Conservation (phyloP, 2,888 invertebrate species). For the Argyresthia albistria region DNA sequence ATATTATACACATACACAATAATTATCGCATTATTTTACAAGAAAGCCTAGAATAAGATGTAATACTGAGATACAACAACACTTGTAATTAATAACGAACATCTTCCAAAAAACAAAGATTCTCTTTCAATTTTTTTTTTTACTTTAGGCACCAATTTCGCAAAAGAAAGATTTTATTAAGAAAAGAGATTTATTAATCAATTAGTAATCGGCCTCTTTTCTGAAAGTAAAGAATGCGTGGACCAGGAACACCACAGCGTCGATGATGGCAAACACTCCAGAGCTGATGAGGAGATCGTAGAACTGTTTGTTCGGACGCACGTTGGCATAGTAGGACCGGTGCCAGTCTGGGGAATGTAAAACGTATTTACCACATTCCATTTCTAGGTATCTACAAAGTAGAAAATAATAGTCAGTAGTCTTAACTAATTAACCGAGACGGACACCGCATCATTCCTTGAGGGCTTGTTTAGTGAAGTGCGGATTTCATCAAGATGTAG, state of each 20-base stretch:
- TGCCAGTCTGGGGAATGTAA: slow-evolving; percentile 53
- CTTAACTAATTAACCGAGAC: too few species aligned
- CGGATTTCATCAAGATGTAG: too few species aligned
- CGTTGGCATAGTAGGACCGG: slow-evolving; percentile 58
- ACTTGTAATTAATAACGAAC: neutral
- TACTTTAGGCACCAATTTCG: neutral
- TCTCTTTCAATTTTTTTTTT: neutral
- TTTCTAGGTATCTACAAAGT: too few species aligned
- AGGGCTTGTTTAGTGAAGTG: too few species aligned
- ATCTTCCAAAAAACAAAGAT: neutral
- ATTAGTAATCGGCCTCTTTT: slow-evolving; percentile 64
- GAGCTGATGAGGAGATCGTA: slow-evolving; percentile 78
- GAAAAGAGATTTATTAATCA: neutral
- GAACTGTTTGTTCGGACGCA: slow-evolving; percentile 76
- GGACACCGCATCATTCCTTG: too few species aligned
- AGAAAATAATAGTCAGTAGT: too few species aligned
- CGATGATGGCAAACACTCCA: slow-evolving; percentile 74
- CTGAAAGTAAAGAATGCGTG: slow-evolving; percentile 76
- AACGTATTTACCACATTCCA: neutral
- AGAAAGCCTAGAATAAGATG: neutral
- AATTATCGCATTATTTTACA: neutral
- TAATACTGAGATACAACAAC: slow-evolving; percentile 1
- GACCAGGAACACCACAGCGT: slow-evolving; percentile 72
- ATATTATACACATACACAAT: neutral
- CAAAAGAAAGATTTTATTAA: neutral